Evolutionary conservation across 2,888 invertebrate species (phyloP), one percentile per base, ranked within the genome.

Genomic region (Caenorhabditis uteleia): DNA sequence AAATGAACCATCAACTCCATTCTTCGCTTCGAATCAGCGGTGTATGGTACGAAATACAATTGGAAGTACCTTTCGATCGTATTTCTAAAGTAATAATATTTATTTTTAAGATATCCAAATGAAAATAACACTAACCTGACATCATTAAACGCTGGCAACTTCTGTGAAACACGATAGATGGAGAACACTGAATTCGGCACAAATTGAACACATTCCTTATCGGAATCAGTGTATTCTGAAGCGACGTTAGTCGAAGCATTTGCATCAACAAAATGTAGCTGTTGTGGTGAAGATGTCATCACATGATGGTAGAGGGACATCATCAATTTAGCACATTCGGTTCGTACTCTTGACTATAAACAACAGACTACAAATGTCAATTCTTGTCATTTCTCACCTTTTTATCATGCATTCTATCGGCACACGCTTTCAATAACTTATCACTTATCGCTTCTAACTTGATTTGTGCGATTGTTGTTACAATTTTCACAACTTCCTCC

Each of bases 371-470:
- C 8, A 12, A 21, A 21, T 46, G 20, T 48, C n/a, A 25, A 36
- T 10, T 38, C 23, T 7, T 4, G n/a, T 10, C 8, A 16, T 12
- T 21, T 12, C 12, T 26, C 27, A 60, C 54, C 58, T 62, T 70
- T 54, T 56, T 58, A 36, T 74, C 74, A 2, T 36, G 36, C 49
- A 74, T 51, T 29, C 65, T 46, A 8, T 61, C 58, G 12, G 60
- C 60, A 36, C 68, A 69, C 10, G 42, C 38, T 42, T 46, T 54
- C 12, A 74, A 55, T 34, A 74, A 34, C n/a, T 51, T 51, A 23
- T 74, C 74, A 48, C 67, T 74, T n/a, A 74, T 56, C 5, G 61
- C 64, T 31, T 74, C 74, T 10, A 74, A 40, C 48, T 58, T 67
- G n/a, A 33, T 34, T 50, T 62, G 61, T 3, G 74, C 70, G 6